Evolutionary conservation across 92 coral and sea anemone species (phyloP), one percentile per base, ranked within the genome.

Genomic region (Umimayanthus kanabou): DNA sequence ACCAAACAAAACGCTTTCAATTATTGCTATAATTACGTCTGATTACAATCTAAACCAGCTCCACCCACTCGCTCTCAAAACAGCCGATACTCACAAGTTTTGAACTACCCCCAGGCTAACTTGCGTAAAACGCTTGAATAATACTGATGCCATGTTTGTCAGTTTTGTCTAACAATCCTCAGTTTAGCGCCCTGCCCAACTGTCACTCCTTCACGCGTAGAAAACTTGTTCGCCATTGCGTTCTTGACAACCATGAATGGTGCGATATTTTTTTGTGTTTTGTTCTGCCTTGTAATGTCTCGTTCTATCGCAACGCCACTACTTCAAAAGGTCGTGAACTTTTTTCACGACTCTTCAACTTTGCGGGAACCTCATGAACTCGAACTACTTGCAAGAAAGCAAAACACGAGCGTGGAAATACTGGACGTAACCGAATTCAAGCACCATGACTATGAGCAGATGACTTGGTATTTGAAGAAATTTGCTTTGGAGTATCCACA

Each of bases 381-480:
- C 1, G 49, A 67, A 25, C 20, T 26, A 75, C 72, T 58, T 6
- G 39, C 71, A 33, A 50, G 42, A 71, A 39, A 80, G 30, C n/a
- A 57, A 75, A 75, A 85, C 39, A 85, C 58, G 18, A 53, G 61
- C 7, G 37, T 92, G 42, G 87, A 91, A 70, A 93, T 97, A 33
- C 70, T 95, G 67, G 92, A 95, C 47, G 93, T 95, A 40, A 73
- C 93, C 53, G 92, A 92, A 25, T 95, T 93, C 73, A 93, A 90
- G 57, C 92, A 97, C 87, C 99, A 97, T 74, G 85, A 89, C 61
- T 97, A 97, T 80, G 99, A 96, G 74, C 93, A 97, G 79, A 89
- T 95, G 96, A 89, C 98, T 11, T 97, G 99, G 99, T 95, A 93
- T 86, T 72, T 97, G 90, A 93, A 97, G 76, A 91, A 97, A 90